Conservation (phyloP, 2,797 vertebrate species). For the Oryzias dopingdopingensis region DNA sequence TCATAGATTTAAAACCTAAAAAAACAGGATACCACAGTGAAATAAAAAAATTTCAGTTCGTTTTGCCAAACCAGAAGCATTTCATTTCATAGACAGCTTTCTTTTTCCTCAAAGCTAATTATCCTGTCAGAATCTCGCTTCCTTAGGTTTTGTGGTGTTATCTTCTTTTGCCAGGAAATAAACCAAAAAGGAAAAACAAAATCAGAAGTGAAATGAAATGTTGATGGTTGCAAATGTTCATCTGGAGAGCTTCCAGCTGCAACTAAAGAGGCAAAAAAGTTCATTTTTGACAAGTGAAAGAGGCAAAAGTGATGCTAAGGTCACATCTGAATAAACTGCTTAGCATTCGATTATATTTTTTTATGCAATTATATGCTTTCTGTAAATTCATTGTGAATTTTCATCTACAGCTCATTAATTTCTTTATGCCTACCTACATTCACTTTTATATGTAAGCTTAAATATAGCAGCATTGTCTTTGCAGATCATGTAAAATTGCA, state of each 20-base stretch:
- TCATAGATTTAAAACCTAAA: too few species aligned
- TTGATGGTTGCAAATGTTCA: slow-evolving; percentile 31
- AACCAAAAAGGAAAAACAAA: slow-evolving; percentile 17
- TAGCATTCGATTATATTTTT: slow-evolving; percentile 53
- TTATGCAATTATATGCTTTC: slow-evolving; percentile 70
- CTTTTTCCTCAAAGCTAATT: slow-evolving; percentile 37
- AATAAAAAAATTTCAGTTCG: slow-evolving; percentile 10
- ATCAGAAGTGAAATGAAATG: slow-evolving; percentile 24
- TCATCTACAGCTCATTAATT: slow-evolving; percentile 17
- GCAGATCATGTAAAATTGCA: too few species aligned
- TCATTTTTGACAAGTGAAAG: slow-evolving; percentile 63
- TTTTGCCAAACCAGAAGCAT: slow-evolving; percentile 10
- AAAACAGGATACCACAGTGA: neutral
- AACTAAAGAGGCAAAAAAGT: slow-evolving; percentile 52
- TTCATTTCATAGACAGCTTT: slow-evolving; percentile 9
- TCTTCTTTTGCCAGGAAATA: slow-evolving; percentile 39
- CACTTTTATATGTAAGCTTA: neutral
- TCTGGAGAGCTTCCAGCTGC: slow-evolving; percentile 41
- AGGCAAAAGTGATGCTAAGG: slow-evolving; percentile 51
- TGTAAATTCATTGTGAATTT: slow-evolving; percentile 53
- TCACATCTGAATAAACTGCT: slow-evolving; percentile 64
- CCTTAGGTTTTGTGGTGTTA: slow-evolving; percentile 37
- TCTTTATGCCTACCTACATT: neutral
- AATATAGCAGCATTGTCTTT: too few species aligned
- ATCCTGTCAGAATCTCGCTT: slow-evolving; percentile 30